Conservation (phyloP, 1,140 invertebrate species). For the Zaprionus capensis region DNA sequence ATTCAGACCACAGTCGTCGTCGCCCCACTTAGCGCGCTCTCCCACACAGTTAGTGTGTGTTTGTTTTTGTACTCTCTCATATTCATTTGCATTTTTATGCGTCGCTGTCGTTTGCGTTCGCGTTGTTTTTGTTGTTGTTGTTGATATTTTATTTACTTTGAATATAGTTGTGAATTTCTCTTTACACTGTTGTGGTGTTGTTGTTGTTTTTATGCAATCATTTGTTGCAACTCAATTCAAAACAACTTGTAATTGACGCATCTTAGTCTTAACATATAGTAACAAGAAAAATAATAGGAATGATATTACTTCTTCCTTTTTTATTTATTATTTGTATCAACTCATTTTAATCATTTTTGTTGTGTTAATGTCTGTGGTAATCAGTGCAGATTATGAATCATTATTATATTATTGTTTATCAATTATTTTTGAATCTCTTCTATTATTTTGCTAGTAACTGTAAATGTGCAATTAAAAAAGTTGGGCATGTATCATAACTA, state of each 20-base stretch:
- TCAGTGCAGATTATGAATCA: no score
- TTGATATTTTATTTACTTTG: constrained; percentile 52
- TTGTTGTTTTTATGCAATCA: constrained; percentile 30
- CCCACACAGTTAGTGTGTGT: constrained; percentile 27
- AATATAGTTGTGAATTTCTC: constrained; percentile 34
- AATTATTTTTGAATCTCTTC: no score
- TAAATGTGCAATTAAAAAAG: no score
- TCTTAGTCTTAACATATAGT: background rate
- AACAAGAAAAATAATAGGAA: no score
- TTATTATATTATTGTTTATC: no score
- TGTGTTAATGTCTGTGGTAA: no score
- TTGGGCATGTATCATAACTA: background rate
- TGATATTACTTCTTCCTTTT: no score
- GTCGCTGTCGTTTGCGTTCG: constrained; percentile 37
- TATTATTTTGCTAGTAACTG: no score
- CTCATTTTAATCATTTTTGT: no score
- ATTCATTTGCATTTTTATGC: constrained; percentile 71
- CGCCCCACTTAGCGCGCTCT: constrained; percentile 50
- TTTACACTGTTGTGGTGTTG: constrained; percentile 18
- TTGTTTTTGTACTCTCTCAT: constrained; percentile 36
- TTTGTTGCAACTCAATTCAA: constrained; percentile 34
- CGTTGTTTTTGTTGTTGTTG: constrained; percentile 24
- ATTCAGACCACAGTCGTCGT: constrained; percentile 40
- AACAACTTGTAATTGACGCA: constrained; percentile 13
- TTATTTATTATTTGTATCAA: no score